Percentiles rank a stretch among this genome's conserved stretches.
Evolutionary conservation across 2,113 vertebrate genomes (phyloP).

Genomic region (Cnemophilus loriae): DNA sequence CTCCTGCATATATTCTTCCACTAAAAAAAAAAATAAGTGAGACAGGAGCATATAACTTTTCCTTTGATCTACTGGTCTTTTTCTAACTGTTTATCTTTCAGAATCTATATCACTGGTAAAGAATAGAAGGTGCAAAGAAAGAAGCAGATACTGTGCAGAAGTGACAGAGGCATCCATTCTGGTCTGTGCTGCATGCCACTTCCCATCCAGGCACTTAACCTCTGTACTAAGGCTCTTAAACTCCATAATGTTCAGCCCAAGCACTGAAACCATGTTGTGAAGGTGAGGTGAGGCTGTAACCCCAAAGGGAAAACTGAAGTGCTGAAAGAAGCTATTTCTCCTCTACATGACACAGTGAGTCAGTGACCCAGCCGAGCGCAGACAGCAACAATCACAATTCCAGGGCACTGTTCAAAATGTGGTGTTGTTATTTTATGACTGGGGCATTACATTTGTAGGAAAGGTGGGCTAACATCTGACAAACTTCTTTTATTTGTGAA

Average conservation of each 20-base stretch:
- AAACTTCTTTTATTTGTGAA: not conserved
- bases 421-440: not conserved
- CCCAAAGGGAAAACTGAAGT: not conserved
- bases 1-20: not conserved
- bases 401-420: not conserved
- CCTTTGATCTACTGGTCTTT: not conserved
- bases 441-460: not conserved
- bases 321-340: not conserved
- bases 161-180: not conserved
- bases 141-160: not conserved
- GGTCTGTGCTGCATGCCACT: not conserved
- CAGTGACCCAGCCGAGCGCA: not conserved
- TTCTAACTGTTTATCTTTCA: not conserved
- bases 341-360: accelerated
- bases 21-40: not conserved
- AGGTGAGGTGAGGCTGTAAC: not conserved
- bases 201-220: not conserved
- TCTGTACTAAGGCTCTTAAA: not conserved
- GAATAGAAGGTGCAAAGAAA: not conserved
- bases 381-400: not conserved
- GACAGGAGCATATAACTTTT: not conserved
- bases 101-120: not conserved
- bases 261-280: not conserved
- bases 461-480: not conserved
- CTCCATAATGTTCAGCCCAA: not conserved